Evolutionary conservation across 2,888 invertebrate species (phyloP), one percentile per base, ranked within the genome.

Genomic region (Dryocosmus kuriphilus): DNA sequence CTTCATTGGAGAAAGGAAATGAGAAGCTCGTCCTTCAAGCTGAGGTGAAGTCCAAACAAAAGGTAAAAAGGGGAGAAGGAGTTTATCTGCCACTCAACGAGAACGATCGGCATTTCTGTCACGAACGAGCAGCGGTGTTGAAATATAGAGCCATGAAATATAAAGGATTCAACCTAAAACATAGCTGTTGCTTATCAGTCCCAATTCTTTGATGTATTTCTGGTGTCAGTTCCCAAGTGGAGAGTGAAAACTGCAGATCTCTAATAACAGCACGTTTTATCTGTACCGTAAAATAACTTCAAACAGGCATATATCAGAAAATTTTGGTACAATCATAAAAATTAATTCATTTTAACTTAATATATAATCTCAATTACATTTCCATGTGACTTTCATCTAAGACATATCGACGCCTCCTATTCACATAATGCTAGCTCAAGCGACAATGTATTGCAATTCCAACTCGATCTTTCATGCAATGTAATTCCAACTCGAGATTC

Each of bases 11-110:
- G 78, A 77, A 81, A 85, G 85, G 86, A 87, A 85, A 86, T 85
- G 88, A 86, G 86, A 87, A 86, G 87, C 78, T 81, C 83, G 82
- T 81, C 85, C 83, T 84, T 82, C 81, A 75, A 75, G 46, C 77
- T 76, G 76, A 67, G 74, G 74, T 63, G 77, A 77, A 74, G 77
- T 76, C 78, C 79, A 76, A 84, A 84, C 84, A 84, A 85, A 85
- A 83, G 84, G 84, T 80, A 79, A 81, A 81, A 81, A 83, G 80
- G 82, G 67, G n/a, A 65, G 30, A 67, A 74, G 71, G 65, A 81
- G 80, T 81, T 79, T 79, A 81, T 83, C 81, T 80, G 84, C 83
- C 85, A 82, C 79, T 82, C 82, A 74, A 65, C 78, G 75, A 65
- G 82, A 82, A 82, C 82, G 81, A 82, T 81, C 79, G 83, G 79